Evolutionary conservation across 2,797 vertebrate species (phyloP), one percentile per base, ranked within the genome.

Genomic region (Hemibagrus guttatus): DNA sequence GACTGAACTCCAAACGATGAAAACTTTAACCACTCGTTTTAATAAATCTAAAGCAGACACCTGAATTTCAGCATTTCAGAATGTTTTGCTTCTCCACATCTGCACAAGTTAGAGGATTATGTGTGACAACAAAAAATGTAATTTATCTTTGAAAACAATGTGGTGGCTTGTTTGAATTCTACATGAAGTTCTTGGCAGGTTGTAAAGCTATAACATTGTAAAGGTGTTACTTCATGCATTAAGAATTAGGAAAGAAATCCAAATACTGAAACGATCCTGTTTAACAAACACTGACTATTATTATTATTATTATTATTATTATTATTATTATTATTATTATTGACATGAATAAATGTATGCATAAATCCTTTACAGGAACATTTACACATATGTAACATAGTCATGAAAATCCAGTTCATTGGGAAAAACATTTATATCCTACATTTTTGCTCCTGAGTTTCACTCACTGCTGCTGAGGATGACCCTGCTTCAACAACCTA

Each of bases 41-140:
- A 78, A 86, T 89, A 71, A 89, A 88, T 88, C 81, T 79, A 58
- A 85, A 64, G 79, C 58, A 74, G 75, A 66, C 26, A 28, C 39
- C 26, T 6, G 9, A 31, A 31, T 63, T 39, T 61, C 16, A 26
- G 76, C 54, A 63, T 83, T 88, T 84, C 81, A 79, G 59, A 75
- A 52, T 52, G 9, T 64, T 46, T 82, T 82, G 16, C 21, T 69
- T 64, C 54, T 79, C 14, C 61, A 81, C 59, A 64, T 81, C 39
- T 66, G 61, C 61, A 81, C 31, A 16, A 26, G 26, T 28, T 66
- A 49, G 59, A 81, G 42, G 64, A 12, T 28, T 64, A 81, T 64
- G 59, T 64, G 26, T 12, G 61, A 81, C 28, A 68, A 23, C 28
- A 23, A 35, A 31, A 52, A 35, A 13, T 5, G 4, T n/a, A 46